Evolutionary conservation across 1,140 invertebrate genomes (phyloP).

Genomic region (Bombus picipes): DNA sequence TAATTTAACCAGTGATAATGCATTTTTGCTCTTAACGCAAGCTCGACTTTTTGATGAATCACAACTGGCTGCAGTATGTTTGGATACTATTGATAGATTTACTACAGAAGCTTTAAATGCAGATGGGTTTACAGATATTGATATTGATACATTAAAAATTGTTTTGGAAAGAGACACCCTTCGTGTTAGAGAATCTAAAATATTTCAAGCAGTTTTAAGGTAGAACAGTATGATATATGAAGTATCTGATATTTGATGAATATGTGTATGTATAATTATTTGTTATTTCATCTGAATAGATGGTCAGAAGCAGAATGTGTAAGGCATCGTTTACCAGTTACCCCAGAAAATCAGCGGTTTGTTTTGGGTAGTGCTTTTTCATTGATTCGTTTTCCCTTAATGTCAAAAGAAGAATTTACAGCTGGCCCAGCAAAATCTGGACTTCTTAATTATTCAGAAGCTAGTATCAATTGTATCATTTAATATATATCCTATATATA

Average conservation of each 20-base stretch:
- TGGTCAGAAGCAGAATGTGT: conserved; percentile 93
- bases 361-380: conserved; percentile 88
- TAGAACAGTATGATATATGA: conserved; percentile 34
- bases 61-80: conserved; percentile 89
- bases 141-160: conserved; percentile 90
- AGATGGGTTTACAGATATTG: conserved; percentile 94
- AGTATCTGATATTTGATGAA: not conserved
- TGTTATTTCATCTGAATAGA: conserved; percentile 71
- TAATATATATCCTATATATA: conserved; percentile 9
- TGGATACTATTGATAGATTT: conserved; percentile 94
- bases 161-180: conserved; percentile 93
- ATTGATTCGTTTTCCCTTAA: conserved; percentile 92
- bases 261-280: conserved; percentile 16
- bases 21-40: conserved; percentile 91
- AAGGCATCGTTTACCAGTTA: conserved; percentile 86
- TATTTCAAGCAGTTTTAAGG: conserved; percentile 89
- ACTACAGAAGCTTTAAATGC: conserved; percentile 91
- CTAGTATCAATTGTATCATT: conserved; percentile 54
- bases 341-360: conserved; percentile 88
- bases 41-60: conserved; percentile 93
- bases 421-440: conserved; percentile 90
- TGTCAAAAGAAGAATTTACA: conserved; percentile 95
- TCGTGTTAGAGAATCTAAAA: conserved; percentile 90
- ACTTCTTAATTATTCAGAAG: conserved; percentile 89
- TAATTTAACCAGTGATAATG: conserved; percentile 92